These are phyloP conservation scores for Argyresthia albistria DNA, from an alignment of 2,888 invertebrate species.

Conservation along the genomic window DNA sequence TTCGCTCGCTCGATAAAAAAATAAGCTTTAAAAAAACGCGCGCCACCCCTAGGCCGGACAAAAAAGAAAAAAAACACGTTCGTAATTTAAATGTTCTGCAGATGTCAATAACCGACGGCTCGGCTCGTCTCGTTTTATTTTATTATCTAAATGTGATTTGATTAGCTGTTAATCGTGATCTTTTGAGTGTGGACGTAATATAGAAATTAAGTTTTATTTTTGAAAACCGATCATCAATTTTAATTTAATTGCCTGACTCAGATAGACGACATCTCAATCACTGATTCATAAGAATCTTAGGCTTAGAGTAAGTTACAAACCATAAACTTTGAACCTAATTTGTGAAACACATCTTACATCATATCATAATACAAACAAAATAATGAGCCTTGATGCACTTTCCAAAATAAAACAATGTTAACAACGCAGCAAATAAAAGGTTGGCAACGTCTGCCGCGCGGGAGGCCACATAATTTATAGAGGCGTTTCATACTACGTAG, in stretches of 20 bases:
- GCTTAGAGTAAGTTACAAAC: too few species aligned
- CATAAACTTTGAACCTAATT: too few species aligned
- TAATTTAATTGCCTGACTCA: too few species aligned
- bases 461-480: constrained; percentile 20
- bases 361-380: too few species aligned
- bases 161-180: neutral
- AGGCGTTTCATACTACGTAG: constrained; percentile 8
- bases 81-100: constrained; percentile 67
- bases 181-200: too few species aligned
- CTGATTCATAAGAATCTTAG: too few species aligned
- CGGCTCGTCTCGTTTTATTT: constrained; percentile 17
- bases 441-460: constrained; percentile 7
- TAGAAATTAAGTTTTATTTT: too few species aligned
- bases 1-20: constrained; percentile 35
- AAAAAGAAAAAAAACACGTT: constrained; percentile 49
- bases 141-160: neutral
- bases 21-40: constrained; percentile 39
- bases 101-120: constrained; percentile 50
- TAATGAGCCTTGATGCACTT: too few species aligned
- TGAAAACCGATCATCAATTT: too few species aligned
- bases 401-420: too few species aligned
- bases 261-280: too few species aligned
- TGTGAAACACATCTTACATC: too few species aligned
- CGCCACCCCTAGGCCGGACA: constrained; percentile 61
- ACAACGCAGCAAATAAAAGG: neutral